Conservation (phyloP, 2,888 invertebrate genomes). For the Phortica okadai region DNA sequence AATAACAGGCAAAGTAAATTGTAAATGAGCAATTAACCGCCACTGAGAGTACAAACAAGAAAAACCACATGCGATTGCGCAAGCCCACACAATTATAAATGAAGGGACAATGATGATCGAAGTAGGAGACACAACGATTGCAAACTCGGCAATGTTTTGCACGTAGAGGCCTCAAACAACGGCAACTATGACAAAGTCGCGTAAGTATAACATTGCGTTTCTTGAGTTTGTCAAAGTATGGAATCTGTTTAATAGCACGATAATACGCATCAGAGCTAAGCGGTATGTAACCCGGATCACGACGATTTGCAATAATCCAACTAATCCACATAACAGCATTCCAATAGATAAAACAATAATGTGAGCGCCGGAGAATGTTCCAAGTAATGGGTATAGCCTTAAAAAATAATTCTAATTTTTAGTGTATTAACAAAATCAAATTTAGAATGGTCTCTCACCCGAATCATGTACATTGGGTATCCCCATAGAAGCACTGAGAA, state of each 20-base stretch:
- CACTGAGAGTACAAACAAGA: slow-evolving; percentile 90
- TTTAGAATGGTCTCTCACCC: slow-evolving; percentile 78
- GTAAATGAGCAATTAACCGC: slow-evolving; percentile 92
- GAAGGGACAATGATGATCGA: slow-evolving; percentile 97
- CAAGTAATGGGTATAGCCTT: slow-evolving; percentile 93
- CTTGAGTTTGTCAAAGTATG: slow-evolving; percentile 95
- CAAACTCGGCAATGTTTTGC: slow-evolving; percentile 96
- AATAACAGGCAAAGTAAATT: slow-evolving; percentile 91
- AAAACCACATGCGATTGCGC: slow-evolving; percentile 95
- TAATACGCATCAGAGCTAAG: slow-evolving; percentile 94
- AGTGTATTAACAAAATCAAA: background rate
- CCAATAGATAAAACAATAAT: slow-evolving; percentile 93
- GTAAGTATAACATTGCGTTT: slow-evolving; percentile 89
- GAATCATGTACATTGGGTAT: slow-evolving; percentile 94
- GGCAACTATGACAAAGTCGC: slow-evolving; percentile 92
- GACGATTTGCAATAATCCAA: slow-evolving; percentile 91
- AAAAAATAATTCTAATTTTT: slow-evolving; percentile 44
- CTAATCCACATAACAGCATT: slow-evolving; percentile 95
- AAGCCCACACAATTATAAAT: slow-evolving; percentile 96
- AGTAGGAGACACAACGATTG: slow-evolving; percentile 91
- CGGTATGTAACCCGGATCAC: slow-evolving; percentile 93
- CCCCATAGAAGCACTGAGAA: slow-evolving; percentile 92
- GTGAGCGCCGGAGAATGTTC: slow-evolving; percentile 90
- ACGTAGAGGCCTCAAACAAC: slow-evolving; percentile 89
- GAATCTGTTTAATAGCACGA: slow-evolving; percentile 92